Percentiles rank a stretch among this genome's conserved stretches.
Conservation (phyloP, 1,140 invertebrate genomes). For the Drosophila jambulina region DNA sequence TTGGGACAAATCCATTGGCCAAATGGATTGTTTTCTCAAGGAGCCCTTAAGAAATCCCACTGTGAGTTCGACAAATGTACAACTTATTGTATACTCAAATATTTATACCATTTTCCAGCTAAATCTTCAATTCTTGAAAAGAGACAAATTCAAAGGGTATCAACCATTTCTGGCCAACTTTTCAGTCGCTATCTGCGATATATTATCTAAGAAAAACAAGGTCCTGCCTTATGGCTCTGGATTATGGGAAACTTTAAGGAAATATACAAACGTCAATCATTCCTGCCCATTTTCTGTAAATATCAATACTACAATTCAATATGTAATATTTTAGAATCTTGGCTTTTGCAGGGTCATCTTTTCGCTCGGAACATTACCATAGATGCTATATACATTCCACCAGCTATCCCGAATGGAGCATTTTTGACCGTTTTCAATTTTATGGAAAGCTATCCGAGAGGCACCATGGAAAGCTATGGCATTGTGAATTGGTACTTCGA, state of each 20-base stretch:
- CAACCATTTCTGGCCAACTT: conserved; percentile 8
- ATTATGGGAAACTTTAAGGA: neutral
- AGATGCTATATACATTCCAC: neutral
- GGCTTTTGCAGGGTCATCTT: neutral
- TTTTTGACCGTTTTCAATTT: neutral
- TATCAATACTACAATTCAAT: neutral
- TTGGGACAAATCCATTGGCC: neutral
- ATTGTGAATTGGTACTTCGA: neutral
- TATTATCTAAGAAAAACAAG: conserved; percentile 11
- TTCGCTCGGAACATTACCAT: neutral
- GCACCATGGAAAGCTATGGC: neutral
- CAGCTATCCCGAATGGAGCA: neutral
- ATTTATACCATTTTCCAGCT: neutral
- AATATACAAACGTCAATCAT: conserved; percentile 3
- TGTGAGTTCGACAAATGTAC: neutral
- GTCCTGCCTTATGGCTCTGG: neutral
- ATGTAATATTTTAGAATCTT: too few species aligned
- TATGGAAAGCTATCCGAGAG: neutral
- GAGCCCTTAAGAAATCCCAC: neutral
- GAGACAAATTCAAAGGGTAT: neutral
- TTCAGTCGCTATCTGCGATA: neutral
- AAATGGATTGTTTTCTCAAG: conserved; percentile 12
- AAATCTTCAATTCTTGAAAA: neutral
- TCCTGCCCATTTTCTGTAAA: neutral
- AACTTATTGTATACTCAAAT: too few species aligned